These are phyloP conservation scores for Staurois parvus DNA, from an alignment of 2,797 vertebrate genomes.

Conservation along the genomic window DNA sequence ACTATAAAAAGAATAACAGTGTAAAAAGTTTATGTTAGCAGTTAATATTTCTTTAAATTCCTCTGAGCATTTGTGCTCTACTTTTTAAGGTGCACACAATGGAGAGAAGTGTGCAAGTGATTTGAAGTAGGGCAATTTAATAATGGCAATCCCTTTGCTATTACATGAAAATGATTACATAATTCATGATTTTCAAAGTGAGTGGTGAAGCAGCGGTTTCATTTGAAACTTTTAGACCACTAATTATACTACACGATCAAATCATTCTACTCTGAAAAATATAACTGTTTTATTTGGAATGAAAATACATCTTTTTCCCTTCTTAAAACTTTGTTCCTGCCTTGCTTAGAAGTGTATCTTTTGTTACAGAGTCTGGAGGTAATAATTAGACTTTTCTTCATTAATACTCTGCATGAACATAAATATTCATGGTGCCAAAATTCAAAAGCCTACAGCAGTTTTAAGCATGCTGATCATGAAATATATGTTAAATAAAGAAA, in stretches of 20 bases:
- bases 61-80: conserved; percentile 6
- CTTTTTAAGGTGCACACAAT: conserved; percentile 29
- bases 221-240: conserved; percentile 46
- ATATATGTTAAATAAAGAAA: neutral
- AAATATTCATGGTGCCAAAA: conserved; percentile 10
- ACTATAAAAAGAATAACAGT: neutral
- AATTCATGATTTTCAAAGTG: conserved; percentile 58
- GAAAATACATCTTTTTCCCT: conserved; percentile 18
- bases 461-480: neutral
- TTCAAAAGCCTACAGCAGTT: neutral
- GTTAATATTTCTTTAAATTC: conserved; percentile 12
- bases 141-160: conserved; percentile 54
- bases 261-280: conserved; percentile 33
- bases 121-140: conserved; percentile 55
- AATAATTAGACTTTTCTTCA: conserved; percentile 44
- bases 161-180: conserved; percentile 52
- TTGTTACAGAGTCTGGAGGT: conserved; percentile 30
- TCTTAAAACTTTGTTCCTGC: conserved; percentile 30
- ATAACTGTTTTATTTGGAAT: conserved; percentile 33
- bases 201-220: conserved; percentile 47
- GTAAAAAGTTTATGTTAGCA: neutral
- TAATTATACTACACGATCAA: conserved; percentile 55
- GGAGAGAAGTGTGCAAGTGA: conserved; percentile 31
- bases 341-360: conserved; percentile 22
- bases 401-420: neutral